Evolutionary conservation across 2,888 invertebrate species (phyloP).

Genomic region (Leucozona laternaria): DNA sequence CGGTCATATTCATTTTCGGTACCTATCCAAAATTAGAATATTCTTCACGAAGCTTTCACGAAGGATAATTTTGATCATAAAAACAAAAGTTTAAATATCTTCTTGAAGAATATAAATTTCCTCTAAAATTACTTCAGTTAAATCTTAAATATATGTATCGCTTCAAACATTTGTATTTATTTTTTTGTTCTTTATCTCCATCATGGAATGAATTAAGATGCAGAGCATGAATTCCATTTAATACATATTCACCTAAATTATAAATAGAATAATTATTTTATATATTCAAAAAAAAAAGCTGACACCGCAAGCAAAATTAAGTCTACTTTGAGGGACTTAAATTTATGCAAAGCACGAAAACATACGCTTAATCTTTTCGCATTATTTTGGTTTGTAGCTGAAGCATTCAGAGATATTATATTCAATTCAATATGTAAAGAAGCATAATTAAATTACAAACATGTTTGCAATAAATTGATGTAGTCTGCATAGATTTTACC

Average conservation of each 20-base stretch:
- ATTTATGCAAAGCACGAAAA: constrained; percentile 29
- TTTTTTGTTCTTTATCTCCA: neutral
- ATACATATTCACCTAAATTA: constrained; percentile 14
- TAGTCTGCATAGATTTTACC: constrained; percentile 6
- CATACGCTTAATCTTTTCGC: constrained; percentile 24
- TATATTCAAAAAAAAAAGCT: neutral
- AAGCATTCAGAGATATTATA: neutral
- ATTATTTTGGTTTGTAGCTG: neutral
- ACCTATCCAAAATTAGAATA: neutral
- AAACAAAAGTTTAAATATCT: neutral
- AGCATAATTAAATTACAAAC: constrained; percentile 35
- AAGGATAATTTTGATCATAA: neutral
- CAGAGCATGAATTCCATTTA: constrained; percentile 2
- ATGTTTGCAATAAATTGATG: constrained; percentile 10
- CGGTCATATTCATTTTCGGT: neutral
- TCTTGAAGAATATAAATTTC: neutral
- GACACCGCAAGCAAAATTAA: neutral
- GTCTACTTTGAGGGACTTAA: neutral
- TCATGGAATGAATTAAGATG: constrained; percentile 4
- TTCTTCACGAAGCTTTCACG: neutral
- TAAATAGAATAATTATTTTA: constrained; percentile 8
- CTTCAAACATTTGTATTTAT: neutral
- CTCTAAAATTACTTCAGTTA: neutral
- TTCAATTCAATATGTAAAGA: constrained; percentile 17
- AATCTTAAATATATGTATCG: neutral